Evolutionary conservation across 2,113 vertebrate genomes (phyloP), one percentile per base, ranked within the genome.

Genomic region (Gymnarchus niloticus): DNA sequence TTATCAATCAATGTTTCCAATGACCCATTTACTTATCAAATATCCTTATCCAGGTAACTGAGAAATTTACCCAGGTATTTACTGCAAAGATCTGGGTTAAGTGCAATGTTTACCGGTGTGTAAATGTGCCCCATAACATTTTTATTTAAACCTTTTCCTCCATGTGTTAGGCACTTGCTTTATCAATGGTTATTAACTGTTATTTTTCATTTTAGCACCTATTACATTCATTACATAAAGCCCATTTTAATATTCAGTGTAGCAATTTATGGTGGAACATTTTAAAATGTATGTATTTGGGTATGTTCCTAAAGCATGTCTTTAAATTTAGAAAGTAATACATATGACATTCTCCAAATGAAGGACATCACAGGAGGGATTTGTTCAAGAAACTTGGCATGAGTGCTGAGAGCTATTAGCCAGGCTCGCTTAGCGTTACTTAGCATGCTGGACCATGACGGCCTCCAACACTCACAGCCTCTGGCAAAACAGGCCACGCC

Each of bases 11-110:
- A 54, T 52, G 12, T 17, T 19, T 33, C 59, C 23, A 51, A 81
- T 81, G 25, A 81, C 44, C 49, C 52, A 12, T 81, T 81, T 81
- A 17, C 80, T 52, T 81, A 81, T 52, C n/a, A 51, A 33, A 81
- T 33, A 54, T 46, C 12, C 48, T 33, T 81, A 81, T 54, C 49
- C 80, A 52, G 49, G 23, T 52, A 54, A 21, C 25, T 25, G 78
- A 81, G 7, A 52, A 52, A 28, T 81, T 52, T 54, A 48, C 49
- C 44, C 49, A 17, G 6, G 21, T 48, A 41, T 78, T 23, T 78
- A n/a, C 41, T 78, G 23, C 23, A n/a, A 46, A n/a, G 37, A 78
- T 78, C 41, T n/a, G 44, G 44, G 44, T 78, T 78, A 48, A 48
- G 17, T 78, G 41, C 23, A 61, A 8, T 21, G 57, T 61, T n/a